Percentiles rank a stretch among this genome's conserved stretches.
Conservation (phyloP, 2,888 invertebrate genomes). For the Rhabditoides inermis region DNA sequence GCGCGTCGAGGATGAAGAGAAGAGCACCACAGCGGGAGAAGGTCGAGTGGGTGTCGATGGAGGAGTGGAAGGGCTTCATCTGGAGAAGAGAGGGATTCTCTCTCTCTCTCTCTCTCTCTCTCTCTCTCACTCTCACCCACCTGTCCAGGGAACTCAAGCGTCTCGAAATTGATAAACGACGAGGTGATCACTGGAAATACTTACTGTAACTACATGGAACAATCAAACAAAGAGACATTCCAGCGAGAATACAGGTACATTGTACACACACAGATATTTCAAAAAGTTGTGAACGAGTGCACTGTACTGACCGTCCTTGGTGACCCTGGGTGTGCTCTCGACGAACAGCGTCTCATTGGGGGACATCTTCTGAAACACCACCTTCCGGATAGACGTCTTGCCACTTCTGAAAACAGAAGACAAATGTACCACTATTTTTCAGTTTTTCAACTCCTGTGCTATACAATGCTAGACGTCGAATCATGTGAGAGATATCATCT, state of each 20-base stretch:
- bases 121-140: too few species aligned
- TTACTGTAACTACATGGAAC: too few species aligned
- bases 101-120: too few species aligned
- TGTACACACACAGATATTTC: too few species aligned
- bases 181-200: conserved; percentile 79
- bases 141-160: conserved; percentile 99
- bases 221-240: too few species aligned
- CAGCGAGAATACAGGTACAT: too few species aligned
- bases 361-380: conserved; percentile 99
- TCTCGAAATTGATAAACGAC: conserved; percentile 97
- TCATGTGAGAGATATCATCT: neutral
- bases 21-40: conserved; percentile 61
- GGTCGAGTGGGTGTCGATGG: conserved; percentile 10
- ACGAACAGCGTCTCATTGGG: conserved; percentile 97
- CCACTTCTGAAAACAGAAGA: conserved; percentile 66
- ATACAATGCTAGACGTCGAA: neutral
- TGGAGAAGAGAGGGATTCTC: neutral
- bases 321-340: conserved; percentile 95
- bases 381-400: conserved; percentile 97
- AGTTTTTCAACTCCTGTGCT: neutral
- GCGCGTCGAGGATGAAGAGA: conserved; percentile 95
- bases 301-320: conserved; percentile 69
- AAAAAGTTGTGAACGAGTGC: too few species aligned
- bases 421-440: neutral
- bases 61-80: conserved; percentile 5